Evolutionary conservation across 2,888 invertebrate species (phyloP).

Genomic region (Charanyca ferruginea): DNA sequence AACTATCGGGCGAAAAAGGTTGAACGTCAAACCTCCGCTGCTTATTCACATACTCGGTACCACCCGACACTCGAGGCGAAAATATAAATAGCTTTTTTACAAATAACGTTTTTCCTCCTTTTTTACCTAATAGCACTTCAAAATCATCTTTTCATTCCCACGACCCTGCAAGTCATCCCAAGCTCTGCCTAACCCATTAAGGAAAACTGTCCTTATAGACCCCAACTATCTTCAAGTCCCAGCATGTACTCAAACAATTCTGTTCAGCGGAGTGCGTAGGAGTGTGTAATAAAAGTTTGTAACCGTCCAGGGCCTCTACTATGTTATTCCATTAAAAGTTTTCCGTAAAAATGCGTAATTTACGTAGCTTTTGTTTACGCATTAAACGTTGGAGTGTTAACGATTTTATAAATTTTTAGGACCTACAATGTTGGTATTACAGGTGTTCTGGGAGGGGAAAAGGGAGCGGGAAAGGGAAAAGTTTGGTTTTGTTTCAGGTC

Average conservation of each 20-base stretch:
- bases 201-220: constrained; percentile 3
- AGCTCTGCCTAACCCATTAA: not conserved
- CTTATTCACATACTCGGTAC: no score
- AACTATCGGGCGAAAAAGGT: no score
- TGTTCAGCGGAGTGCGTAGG: constrained; percentile 30
- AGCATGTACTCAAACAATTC: constrained; percentile 60
- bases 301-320: constrained; percentile 46
- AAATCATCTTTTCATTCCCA: not conserved
- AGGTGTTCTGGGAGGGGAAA: not conserved
- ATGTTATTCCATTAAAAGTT: constrained; percentile 74
- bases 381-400: constrained; percentile 50
- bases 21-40: no score
- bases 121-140: not conserved
- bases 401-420: constrained; percentile 56
- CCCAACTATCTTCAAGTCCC: constrained; percentile 18
- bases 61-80: no score
- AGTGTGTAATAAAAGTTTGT: constrained; percentile 60
- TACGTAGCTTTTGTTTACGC: constrained; percentile 44
- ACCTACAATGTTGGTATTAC: not conserved
- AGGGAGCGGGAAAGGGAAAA: not conserved
- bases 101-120: no score
- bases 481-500: constrained; percentile 2
- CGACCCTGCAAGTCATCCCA: not conserved
- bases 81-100: no score
- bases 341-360: constrained; percentile 63